Evolutionary conservation across 2,888 invertebrate species (phyloP).

Genomic region (Oeneis ivallda): DNA sequence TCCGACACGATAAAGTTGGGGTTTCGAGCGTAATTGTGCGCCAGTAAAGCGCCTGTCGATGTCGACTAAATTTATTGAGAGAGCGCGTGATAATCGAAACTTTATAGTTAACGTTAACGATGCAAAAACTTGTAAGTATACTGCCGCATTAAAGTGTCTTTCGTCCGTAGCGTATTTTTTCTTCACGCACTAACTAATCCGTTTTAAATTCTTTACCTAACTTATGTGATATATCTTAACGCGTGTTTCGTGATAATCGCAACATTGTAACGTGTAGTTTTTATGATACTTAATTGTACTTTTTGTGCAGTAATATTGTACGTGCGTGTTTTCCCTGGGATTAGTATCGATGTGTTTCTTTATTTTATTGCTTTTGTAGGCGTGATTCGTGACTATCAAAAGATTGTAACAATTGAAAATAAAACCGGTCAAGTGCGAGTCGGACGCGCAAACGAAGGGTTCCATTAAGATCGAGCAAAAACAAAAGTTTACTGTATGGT

Average conservation of each 20-base stretch:
- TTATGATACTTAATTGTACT: no score
- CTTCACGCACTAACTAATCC: neutral
- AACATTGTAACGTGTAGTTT: neutral
- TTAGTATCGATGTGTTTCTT: no score
- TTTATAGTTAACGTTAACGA: slow-evolving; percentile 7
- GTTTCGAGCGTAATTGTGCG: slow-evolving; percentile 8
- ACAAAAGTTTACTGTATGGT: no score
- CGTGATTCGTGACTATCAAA: no score
- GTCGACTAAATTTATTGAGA: slow-evolving; percentile 15
- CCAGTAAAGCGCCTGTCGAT: slow-evolving; percentile 10
- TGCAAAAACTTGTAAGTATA: neutral
- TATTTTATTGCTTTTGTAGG: no score
- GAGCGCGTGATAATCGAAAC: slow-evolving; percentile 14
- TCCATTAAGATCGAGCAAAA: no score
- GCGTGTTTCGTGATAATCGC: neutral
- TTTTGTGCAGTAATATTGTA: no score
- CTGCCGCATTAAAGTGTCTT: slow-evolving; percentile 14
- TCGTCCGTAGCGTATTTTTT: neutral
- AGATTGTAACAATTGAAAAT: no score
- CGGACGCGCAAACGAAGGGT: no score
- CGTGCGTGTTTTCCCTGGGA: neutral
- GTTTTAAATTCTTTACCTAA: neutral
- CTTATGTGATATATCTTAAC: no score
- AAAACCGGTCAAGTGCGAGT: no score
- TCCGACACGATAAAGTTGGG: slow-evolving; percentile 2